Base-by-base conservation (phyloP, 2,113 vertebrate species). In the Campylorhamphus procurvoides region DNA sequence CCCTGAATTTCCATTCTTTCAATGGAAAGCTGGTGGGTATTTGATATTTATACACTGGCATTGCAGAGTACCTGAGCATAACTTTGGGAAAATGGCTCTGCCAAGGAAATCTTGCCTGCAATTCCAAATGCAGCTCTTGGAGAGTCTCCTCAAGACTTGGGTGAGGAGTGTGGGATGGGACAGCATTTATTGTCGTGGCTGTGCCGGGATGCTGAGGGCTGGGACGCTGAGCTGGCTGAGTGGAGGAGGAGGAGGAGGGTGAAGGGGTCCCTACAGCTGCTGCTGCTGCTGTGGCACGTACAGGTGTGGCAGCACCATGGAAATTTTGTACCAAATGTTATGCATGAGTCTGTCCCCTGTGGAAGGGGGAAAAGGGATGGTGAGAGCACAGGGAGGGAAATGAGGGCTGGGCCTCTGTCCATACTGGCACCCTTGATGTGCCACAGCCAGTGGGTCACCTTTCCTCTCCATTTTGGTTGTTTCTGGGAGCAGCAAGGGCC, bases 341-440 rank as follows among this genome's bases (percentile, higher is more conserved):
- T 8, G 18, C 5, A 9, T n/a, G 18, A n/a, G 7, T 19, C 20
- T 35, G 5, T 2, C 2, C 3, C 4, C 19, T 24, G 49, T 29
- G 29, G 25, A 19, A 28, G 25, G 17, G 37, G 44, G 33, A 6
- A 5, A 14, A 50, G 33, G 35, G 46, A 0, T 1, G 25, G 22
- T 14, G 33, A 8, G 33, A 14, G 37, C 6, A 14, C 72, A 17
- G 75, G 76, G 69, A 29, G 4, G 25, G n/a, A 17, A 10, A 4
- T 29, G 5, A 2, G 47, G 59, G 42, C 28, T 18, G 40, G 31
- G 62, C 10, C 7, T 20, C 13, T 0, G 4, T 14, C 49, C 14
- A 23, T n/a, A 2, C 24, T 0, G 1, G 18, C 10, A 6, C 2
- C 35, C 46, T 60, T 8, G 1, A 1, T 4, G 37, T 4, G 1